phyloP scores from a whole-genome alignment of 2,797 vertebrate species.

The Champsocephalus esox region DNA sequence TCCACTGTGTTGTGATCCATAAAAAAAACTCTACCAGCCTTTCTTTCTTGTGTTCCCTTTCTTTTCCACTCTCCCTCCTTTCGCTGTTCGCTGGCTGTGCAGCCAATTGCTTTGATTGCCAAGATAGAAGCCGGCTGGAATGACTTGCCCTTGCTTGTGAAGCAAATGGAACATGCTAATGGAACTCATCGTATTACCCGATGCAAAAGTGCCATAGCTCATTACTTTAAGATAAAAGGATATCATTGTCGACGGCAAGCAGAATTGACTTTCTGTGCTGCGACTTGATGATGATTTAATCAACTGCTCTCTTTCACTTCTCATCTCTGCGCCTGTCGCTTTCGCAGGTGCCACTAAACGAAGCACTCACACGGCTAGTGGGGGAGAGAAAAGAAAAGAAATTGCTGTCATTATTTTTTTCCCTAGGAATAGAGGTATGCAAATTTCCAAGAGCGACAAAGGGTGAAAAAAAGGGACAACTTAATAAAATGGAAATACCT shows the following conservation, averaged over 20 bases:
- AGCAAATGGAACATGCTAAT: conserved; percentile 99
- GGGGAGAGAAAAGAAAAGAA: conserved; percentile 86
- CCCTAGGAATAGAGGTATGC: conserved; percentile 93
- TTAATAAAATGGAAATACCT: conserved; percentile 87
- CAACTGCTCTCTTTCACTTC: conserved; percentile 99
- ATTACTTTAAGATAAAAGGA: conserved; percentile 99
- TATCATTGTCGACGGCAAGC: conserved; percentile 99
- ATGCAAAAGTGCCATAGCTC: conserved; percentile 99
- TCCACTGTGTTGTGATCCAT: conserved; percentile 92
- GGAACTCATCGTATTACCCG: conserved; percentile 99
- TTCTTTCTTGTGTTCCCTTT: conserved; percentile 72
- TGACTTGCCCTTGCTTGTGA: conserved; percentile 98
- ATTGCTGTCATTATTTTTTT: conserved; percentile 96
- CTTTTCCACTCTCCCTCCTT: conserved; percentile 62
- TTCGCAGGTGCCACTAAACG: conserved; percentile 97
- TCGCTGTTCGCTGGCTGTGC: conserved; percentile 88
- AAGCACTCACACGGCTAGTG: conserved; percentile 92
- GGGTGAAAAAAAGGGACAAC: conserved; percentile 70
- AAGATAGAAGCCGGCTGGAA: conserved; percentile 94
- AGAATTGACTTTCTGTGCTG: conserved; percentile 99
- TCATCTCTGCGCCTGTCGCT: conserved; percentile 96
- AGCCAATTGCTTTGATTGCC: conserved; percentile 98
- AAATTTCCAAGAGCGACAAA: conserved; percentile 94
- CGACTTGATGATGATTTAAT: conserved; percentile 99
- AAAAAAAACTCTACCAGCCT: conserved; percentile 87